These are phyloP conservation scores for Oncorhynchus keta DNA, from an alignment of 2,113 vertebrate genomes.

Conservation along the genomic window DNA sequence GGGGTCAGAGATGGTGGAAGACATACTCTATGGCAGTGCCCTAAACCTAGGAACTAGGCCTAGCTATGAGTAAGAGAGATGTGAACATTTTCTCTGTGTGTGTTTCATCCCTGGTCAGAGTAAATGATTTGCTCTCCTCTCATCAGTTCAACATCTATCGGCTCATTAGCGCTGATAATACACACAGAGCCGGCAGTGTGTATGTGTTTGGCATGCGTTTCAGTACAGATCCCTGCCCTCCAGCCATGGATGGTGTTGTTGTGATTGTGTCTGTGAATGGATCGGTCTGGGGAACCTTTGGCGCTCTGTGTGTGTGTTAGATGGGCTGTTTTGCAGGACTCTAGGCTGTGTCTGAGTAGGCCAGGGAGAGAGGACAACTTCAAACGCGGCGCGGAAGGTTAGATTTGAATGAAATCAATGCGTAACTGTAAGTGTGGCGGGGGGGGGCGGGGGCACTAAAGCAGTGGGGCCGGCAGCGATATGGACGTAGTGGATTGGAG, in stretches of 20 bases:
- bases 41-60: not conserved
- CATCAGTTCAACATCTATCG: slow-evolving; percentile 71
- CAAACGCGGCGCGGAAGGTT: slow-evolving; percentile 67
- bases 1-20: not conserved
- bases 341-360: slow-evolving; percentile 70
- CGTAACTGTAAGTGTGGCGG: slow-evolving; percentile 61
- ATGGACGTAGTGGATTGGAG: slow-evolving; percentile 23
- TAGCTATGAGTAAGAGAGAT: not conserved
- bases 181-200: slow-evolving; percentile 58
- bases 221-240: not conserved
- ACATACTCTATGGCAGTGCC: not conserved
- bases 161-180: slow-evolving; percentile 75
- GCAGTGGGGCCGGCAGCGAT: slow-evolving; percentile 57
- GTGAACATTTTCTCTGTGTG: slow-evolving; percentile 36
- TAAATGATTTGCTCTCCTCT: slow-evolving; percentile 65
- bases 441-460: not conserved
- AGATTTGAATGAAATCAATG: slow-evolving; percentile 74
- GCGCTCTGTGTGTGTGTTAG: slow-evolving; percentile 15
- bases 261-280: slow-evolving; percentile 41
- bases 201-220: slow-evolving; percentile 40
- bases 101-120: slow-evolving; percentile 49
- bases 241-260: slow-evolving; percentile 5
- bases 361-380: slow-evolving; percentile 63
- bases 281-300: not conserved
- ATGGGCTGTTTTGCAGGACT: slow-evolving; percentile 45